phyloP scores from a whole-genome alignment of 1,140 invertebrate species.

The Dufourea novaeangliae region DNA sequence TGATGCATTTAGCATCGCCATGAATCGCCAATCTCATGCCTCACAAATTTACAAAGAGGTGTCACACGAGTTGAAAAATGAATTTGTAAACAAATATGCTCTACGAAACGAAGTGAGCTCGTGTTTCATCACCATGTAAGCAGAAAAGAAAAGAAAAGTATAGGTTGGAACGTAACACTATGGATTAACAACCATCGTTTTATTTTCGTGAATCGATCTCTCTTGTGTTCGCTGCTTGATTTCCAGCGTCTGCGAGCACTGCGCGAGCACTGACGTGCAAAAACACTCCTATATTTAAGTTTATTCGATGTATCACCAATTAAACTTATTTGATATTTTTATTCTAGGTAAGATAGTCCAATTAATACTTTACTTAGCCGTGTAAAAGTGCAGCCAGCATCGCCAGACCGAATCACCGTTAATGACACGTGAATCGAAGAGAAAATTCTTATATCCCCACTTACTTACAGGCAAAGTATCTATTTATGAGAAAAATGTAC shows the following conservation, averaged over 20 bases:
- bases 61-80: slow-evolving; percentile 42
- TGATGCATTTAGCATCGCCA: slow-evolving; percentile 75
- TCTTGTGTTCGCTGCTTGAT: slow-evolving; percentile 72
- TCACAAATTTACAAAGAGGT: slow-evolving; percentile 51
- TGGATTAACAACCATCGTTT: slow-evolving; percentile 66
- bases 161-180: slow-evolving; percentile 59
- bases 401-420: slow-evolving; percentile 63
- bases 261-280: slow-evolving; percentile 58
- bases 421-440: slow-evolving; percentile 45
- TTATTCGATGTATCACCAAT: slow-evolving; percentile 75
- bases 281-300: slow-evolving; percentile 73
- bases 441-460: slow-evolving; percentile 56
- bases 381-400: slow-evolving; percentile 74
- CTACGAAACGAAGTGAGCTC: slow-evolving; percentile 49
- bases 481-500: slow-evolving; percentile 62
- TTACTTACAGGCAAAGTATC: slow-evolving; percentile 60
- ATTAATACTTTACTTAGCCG: slow-evolving; percentile 76
- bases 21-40: slow-evolving; percentile 68
- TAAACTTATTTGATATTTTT: slow-evolving; percentile 79
- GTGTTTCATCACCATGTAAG: slow-evolving; percentile 36
- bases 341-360: slow-evolving; percentile 76
- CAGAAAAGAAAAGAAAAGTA: slow-evolving; percentile 13
- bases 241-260: slow-evolving; percentile 53
- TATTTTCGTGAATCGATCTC: slow-evolving; percentile 77
- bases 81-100: slow-evolving; percentile 56